Conservation (phyloP, 1,140 invertebrate genomes). For the Thaumatotibia leucotreta region DNA sequence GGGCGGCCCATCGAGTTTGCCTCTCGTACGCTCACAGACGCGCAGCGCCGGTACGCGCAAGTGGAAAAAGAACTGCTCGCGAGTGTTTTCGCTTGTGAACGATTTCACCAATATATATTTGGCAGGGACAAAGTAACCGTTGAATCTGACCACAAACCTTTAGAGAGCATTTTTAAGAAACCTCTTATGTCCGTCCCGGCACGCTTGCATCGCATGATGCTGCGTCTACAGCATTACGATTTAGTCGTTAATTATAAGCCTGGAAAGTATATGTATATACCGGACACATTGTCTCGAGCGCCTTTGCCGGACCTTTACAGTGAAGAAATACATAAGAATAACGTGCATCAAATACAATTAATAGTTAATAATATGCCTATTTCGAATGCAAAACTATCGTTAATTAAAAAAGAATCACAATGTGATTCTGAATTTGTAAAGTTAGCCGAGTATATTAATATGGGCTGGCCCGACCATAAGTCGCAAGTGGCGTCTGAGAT, state of each 20-base stretch:
- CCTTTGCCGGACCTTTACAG: constrained; percentile 20
- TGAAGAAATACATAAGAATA: constrained; percentile 15
- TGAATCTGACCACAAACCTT: constrained; percentile 70
- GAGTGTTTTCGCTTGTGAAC: too few species aligned
- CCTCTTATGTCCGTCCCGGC: constrained; percentile 48
- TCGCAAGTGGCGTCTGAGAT: neutral
- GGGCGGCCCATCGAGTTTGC: too few species aligned
- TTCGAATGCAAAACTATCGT: constrained; percentile 11
- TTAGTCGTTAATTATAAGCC: constrained; percentile 26
- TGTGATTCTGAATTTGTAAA: neutral
- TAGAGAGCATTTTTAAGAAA: constrained; percentile 65
- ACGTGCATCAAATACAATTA: constrained; percentile 21
- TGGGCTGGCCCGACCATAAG: constrained; percentile 13
- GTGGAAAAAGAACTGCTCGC: too few species aligned
- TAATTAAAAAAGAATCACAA: constrained; percentile 12
- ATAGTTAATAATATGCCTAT: constrained; percentile 22
- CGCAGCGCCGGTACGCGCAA: too few species aligned
- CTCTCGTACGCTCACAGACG: too few species aligned
- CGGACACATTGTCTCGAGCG: too few species aligned
- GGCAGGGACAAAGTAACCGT: constrained; percentile 33
- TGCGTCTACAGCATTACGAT: constrained; percentile 23
- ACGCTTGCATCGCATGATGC: constrained; percentile 38
- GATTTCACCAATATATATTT: constrained; percentile 33
- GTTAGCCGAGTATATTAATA: neutral
- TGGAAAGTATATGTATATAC: constrained; percentile 63